Base-by-base conservation (phyloP, 2,888 invertebrate genomes). In the Ceraclea dissimilis region DNA sequence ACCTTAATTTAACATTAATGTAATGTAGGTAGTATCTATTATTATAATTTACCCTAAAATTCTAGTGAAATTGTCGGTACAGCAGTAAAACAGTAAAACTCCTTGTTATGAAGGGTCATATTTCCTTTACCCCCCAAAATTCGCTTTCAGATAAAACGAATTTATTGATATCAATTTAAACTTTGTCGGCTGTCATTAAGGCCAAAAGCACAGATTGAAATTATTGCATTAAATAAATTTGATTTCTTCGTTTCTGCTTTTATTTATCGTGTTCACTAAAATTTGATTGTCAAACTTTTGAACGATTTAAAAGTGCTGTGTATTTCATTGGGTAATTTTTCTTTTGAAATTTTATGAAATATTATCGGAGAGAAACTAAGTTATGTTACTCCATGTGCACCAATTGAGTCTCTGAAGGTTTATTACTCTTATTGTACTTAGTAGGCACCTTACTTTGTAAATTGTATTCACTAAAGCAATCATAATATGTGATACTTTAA, bases 191-290 rank as follows among this genome's bases (percentile, higher is more conserved):
- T 19, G 26, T n/a, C 22, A 26, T 26, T 49, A 17, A 20, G 49
- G 26, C 5, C 49, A 26, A 49, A 49, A n/a, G 49, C 49, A 49
- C 49, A 49, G 49, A 49, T 49, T 49, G 49, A 16, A 49, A 49
- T 49, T 49, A 49, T 49, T 49, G 20, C 49, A 26, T 49, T 22
- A 26, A 49, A 49, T 49, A 26, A 49, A 49, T 49, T 49, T 20
- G 47, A 47, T 47, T 47, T 47, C 47, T 47, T 18, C 39, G 20
- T 19, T 47, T 47, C 47, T 8, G 47, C 47, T 18, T 20, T 47
- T 19, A 47, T 47, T 47, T 47, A 19, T 19, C 47, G 20, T 47
- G 47, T 39, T 16, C n/a, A 39, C 8, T 39, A 39, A 39, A 39
- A 39, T 39, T 39, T 39, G 39, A 39, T 39, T 39, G 13, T 39